Base-by-base conservation (phyloP, 2,113 vertebrate genomes). In the Cichladusa arquata region DNA sequence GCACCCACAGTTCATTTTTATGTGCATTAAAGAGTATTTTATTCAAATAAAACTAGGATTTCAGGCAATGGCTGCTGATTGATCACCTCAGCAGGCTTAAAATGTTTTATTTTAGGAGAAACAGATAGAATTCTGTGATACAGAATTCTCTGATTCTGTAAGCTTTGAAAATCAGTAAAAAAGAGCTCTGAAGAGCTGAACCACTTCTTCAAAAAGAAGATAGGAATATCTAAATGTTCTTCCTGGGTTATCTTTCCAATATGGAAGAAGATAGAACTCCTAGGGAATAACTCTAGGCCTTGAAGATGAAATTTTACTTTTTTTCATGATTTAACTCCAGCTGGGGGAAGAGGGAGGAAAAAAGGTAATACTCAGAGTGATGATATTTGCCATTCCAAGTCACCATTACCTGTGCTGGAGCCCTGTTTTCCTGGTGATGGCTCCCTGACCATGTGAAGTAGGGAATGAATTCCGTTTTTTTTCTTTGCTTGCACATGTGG, bases 361-460 rank as follows among this genome's bases (percentile, higher is more conserved):
- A 17, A 38, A 12, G 1, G 6, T 31, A 73, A 54, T 22, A 14
- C 16, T 42, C 14, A 47, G 8, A 47, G 7, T 34, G 22, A 8
- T 36, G 25, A 4, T 20, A 11, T 42, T 80, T 42, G 7, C 15
- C 47, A 67, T 42, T 23, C 13, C 53, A 80, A 67, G 31, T 61
- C 54, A 47, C 31, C 3, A 17, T 14, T 19, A 18, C 0, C 0
- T 33, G 40, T 36, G 15, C 36, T 80, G 31, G 26, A 67, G 40
- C 19, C 9, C 20, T 66, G 10, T 22, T 61, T 47, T 33, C 26
- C 22, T 76, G 24, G 5, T 34, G 17, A 13, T n/a, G n/a, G n/a
- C 29, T 67, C n/a, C 11, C 29, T 2, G 2, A 3, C 26, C 19
- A 54, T 18, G 19, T 34, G 19, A 86, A 31, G 14, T 6, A 11